Evolutionary conservation across 2,113 vertebrate genomes (phyloP).

Genomic region (Corynorhinus townsendii): DNA sequence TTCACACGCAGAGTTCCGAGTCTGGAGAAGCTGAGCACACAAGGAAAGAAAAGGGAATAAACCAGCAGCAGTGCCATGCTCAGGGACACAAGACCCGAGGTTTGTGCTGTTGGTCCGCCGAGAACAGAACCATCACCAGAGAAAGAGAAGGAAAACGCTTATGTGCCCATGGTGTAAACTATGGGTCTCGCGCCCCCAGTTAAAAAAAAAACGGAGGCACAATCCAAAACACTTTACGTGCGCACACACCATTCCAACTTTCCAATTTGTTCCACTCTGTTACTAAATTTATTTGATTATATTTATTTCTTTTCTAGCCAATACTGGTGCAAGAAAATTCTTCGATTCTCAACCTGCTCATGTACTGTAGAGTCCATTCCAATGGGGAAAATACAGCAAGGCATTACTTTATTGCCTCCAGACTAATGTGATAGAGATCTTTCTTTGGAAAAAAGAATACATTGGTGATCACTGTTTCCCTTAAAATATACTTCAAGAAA

Average conservation of each 20-base stretch:
- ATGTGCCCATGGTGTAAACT: conserved; percentile 74
- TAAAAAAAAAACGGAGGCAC: conserved; percentile 60
- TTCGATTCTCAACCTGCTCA: not conserved
- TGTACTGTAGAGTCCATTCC: not conserved
- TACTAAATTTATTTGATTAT: conserved; percentile 44
- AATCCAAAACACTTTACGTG: conserved; percentile 30
- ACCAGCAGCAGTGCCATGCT: conserved; percentile 46
- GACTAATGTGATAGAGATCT: conserved; percentile 30
- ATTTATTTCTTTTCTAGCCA: conserved; percentile 61
- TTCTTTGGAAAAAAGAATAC: not conserved
- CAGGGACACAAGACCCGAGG: conserved; percentile 66
- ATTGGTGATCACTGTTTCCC: conserved; percentile 71
- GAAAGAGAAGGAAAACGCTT: conserved; percentile 45
- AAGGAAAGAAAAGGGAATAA: conserved; percentile 46
- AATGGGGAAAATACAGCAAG: not conserved
- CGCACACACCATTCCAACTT: not conserved
- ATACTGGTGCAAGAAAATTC: conserved; percentile 61
- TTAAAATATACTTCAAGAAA: conserved; percentile 77
- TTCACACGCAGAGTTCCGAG: conserved; percentile 23
- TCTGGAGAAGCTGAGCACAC: conserved; percentile 40
- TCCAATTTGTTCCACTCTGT: not conserved
- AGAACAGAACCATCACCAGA: conserved; percentile 64
- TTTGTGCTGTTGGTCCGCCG: conserved; percentile 79
- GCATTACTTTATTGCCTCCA: conserved; percentile 46
- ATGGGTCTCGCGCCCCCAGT: conserved; percentile 52